phyloP scores from a whole-genome alignment of 2,888 invertebrate genomes.

The Amblyjoppa fuscipennis region DNA sequence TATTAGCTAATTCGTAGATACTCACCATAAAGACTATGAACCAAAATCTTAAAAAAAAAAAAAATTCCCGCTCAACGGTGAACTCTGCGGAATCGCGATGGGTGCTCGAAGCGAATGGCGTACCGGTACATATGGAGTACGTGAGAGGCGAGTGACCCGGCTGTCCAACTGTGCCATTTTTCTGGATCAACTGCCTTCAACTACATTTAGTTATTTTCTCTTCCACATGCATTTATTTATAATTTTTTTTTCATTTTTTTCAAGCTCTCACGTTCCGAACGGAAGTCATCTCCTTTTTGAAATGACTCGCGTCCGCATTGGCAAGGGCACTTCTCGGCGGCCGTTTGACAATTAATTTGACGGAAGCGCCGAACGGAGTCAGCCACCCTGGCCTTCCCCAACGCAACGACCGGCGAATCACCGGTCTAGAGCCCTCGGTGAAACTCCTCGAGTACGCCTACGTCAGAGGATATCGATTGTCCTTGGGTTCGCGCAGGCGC shows the following conservation, averaged over 20 bases:
- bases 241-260: constrained; percentile 15
- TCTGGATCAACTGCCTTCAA: constrained; percentile 29
- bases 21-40: too few relatives aligned
- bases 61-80: constrained; percentile 36
- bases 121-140: constrained; percentile 64
- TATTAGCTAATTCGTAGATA: too few relatives aligned
- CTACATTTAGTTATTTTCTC: constrained; percentile 43
- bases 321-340: not conserved
- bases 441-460: constrained; percentile 70
- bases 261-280: not conserved
- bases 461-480: constrained; percentile 82
- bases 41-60: too few relatives aligned
- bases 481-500: constrained; percentile 80
- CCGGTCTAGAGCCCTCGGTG: constrained; percentile 45
- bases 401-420: constrained; percentile 74
- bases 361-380: constrained; percentile 59
- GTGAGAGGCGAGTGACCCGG: constrained; percentile 65
- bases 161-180: constrained; percentile 23
- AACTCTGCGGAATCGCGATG: constrained; percentile 39
- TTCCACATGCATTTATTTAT: constrained; percentile 23
- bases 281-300: not conserved
- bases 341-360: constrained; percentile 14
- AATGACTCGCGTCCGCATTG: not conserved
- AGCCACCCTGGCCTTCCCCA: constrained; percentile 78
- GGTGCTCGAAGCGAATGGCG: constrained; percentile 60